A percentile compares a stretch with the other conserved stretches of the same genome.
Conservation (phyloP, 1,140 invertebrate species). For the Latrodectus geometricus region DNA sequence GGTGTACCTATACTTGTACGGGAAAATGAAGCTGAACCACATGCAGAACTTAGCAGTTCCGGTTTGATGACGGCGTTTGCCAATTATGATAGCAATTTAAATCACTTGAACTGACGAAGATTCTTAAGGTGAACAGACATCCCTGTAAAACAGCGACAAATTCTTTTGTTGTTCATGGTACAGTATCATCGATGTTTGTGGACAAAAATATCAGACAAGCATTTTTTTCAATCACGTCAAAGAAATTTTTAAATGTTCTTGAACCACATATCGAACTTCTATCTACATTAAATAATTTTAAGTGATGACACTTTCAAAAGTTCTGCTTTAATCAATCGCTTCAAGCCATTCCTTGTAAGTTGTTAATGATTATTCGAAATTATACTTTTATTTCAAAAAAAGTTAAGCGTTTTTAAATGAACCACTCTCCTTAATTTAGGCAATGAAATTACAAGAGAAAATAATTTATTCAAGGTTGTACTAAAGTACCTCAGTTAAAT, state of each 20-base stretch:
- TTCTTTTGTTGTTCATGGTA: neutral
- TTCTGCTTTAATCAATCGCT: neutral
- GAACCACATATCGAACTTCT: neutral
- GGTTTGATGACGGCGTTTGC: neutral
- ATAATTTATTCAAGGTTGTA: too few species aligned
- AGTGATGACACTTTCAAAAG: neutral
- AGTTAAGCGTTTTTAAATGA: too few species aligned
- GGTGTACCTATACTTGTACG: conserved; percentile 8
- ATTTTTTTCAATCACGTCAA: neutral
- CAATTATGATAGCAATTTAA: too few species aligned
- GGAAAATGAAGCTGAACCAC: neutral
- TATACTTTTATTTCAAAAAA: too few species aligned
- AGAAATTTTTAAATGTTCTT: neutral
- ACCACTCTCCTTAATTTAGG: too few species aligned
- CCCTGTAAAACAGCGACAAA: neutral
- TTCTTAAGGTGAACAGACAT: neutral
- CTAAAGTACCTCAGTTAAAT: too few species aligned
- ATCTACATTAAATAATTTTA: neutral
- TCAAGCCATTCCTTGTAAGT: too few species aligned
- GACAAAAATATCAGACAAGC: neutral
- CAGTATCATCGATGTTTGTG: neutral
- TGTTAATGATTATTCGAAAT: too few species aligned
- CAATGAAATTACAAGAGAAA: too few species aligned
- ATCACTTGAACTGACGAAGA: too few species aligned
- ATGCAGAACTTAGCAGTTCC: conserved; percentile 15